Evolutionary conservation across 2,113 vertebrate genomes (phyloP).

Genomic region (Carlito syrichta): DNA sequence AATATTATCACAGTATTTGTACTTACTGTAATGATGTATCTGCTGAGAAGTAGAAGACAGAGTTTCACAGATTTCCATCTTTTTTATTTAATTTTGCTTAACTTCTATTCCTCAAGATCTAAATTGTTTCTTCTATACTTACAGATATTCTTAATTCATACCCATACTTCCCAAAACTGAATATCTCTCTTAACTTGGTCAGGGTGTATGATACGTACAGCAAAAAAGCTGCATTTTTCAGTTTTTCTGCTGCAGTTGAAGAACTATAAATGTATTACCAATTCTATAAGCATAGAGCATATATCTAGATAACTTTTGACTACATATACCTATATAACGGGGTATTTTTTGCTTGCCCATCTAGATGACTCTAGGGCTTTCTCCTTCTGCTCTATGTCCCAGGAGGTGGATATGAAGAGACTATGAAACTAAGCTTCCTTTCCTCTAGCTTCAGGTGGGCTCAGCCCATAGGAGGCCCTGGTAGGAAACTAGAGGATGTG

Average conservation of each 20-base stretch:
- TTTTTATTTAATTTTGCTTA: conserved; percentile 43
- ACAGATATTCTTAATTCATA: not conserved
- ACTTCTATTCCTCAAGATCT: not conserved
- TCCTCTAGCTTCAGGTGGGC: not conserved
- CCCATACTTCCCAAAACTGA: not conserved
- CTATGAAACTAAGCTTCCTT: not conserved
- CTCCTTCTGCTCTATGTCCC: not conserved
- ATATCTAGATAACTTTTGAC: too few species aligned
- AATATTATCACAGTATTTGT: not conserved
- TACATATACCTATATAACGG: too few species aligned
- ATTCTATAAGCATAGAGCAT: not conserved
- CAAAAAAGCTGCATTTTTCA: not conserved
- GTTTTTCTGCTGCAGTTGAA: not conserved
- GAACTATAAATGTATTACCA: not conserved
- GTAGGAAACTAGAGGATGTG: not conserved
- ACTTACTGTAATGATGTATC: not conserved
- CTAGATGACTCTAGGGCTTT: not conserved
- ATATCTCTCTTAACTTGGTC: not conserved
- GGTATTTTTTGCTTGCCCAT: not conserved
- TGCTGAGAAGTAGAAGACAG: not conserved
- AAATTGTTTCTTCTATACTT: not conserved
- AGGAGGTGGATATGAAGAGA: not conserved
- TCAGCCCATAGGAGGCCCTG: not conserved
- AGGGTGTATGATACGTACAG: not conserved
- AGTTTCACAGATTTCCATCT: not conserved